Conservation (phyloP, 2,113 vertebrate genomes). For the Canis aureus region DNA sequence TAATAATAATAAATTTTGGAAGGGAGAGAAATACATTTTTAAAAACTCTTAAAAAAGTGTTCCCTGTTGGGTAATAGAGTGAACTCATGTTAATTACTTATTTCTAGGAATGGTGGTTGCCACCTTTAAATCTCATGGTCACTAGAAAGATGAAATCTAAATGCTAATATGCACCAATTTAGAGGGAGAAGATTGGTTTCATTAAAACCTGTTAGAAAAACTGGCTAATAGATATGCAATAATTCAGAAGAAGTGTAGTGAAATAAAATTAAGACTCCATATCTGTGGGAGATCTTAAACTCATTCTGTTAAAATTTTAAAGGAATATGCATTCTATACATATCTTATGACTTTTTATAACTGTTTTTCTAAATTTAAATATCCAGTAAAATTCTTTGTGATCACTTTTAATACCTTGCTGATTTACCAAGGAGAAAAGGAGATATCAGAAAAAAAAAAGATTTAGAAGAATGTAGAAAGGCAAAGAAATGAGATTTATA, state of each 20-base stretch:
- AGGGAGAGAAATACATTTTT: neutral
- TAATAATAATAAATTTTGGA: neutral
- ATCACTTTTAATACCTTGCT: neutral
- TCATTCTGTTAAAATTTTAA: neutral
- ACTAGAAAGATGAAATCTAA: neutral
- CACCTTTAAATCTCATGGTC: neutral
- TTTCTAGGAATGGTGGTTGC: neutral
- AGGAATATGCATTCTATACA: neutral
- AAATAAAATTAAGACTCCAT: neutral
- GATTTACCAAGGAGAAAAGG: neutral
- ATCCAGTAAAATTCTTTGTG: neutral
- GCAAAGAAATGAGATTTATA: neutral
- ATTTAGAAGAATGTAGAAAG: neutral
- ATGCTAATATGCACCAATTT: neutral
- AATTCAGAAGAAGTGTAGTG: neutral
- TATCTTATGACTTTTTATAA: neutral
- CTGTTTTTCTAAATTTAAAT: neutral
- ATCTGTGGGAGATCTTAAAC: neutral
- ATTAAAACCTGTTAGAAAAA: neutral
- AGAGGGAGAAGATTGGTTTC: neutral
- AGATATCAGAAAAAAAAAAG: neutral
- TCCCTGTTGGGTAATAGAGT: neutral
- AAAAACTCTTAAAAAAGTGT: neutral
- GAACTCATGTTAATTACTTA: neutral
- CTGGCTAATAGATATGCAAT: neutral